phyloP scores from a whole-genome alignment of 35 echinoderm and acorn worm genomes.

The Antedon bifida region DNA sequence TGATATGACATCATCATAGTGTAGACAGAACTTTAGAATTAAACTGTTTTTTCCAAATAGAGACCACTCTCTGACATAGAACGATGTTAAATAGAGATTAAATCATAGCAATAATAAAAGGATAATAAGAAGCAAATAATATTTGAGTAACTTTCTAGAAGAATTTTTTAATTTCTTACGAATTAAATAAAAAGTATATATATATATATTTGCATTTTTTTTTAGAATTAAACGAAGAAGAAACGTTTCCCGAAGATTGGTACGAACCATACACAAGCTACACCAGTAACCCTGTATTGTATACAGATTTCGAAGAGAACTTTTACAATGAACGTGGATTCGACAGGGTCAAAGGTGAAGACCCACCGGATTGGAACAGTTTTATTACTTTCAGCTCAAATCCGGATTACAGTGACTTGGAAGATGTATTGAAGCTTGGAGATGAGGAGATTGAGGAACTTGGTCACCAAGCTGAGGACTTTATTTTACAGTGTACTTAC shows the following conservation, averaged over 20 bases:
- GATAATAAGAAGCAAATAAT: too few species aligned
- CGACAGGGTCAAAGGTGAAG: slow-evolving; percentile 5
- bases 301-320: not conserved
- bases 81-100: too few species aligned
- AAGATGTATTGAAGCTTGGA: slow-evolving; percentile 4
- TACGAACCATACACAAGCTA: not conserved
- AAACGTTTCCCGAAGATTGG: not conserved
- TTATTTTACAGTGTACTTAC: slow-evolving; percentile 31
- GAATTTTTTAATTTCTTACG: too few species aligned
- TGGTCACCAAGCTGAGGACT: slow-evolving; percentile 19
- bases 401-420: slow-evolving; percentile 19
- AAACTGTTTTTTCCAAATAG: too few species aligned
- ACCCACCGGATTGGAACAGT: slow-evolving; percentile 24
- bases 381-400: slow-evolving; percentile 26
- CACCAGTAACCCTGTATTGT: not conserved
- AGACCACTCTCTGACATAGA: too few species aligned
- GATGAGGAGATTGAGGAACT: not conserved
- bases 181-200: too few species aligned
- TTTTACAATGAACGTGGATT: slow-evolving; percentile 16
- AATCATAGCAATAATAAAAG: too few species aligned
- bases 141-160: too few species aligned
- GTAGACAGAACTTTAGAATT: too few species aligned
- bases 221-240: not conserved
- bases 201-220: not conserved
- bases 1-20: not conserved